Evolutionary conservation across 2,113 vertebrate genomes (phyloP), one percentile per base, ranked within the genome.

Genomic region (Lagopus leucura): DNA sequence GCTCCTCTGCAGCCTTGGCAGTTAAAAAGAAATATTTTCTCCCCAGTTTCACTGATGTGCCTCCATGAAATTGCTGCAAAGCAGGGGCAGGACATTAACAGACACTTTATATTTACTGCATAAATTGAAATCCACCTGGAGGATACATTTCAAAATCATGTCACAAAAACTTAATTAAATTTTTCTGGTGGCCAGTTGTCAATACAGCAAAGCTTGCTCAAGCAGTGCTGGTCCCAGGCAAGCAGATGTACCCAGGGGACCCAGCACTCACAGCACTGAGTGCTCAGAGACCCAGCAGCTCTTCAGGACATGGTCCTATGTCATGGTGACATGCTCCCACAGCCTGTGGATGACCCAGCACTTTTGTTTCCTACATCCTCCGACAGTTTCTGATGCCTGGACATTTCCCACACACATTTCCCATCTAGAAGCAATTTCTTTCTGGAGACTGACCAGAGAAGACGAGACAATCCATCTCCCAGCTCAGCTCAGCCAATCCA

Each of bases 1-100:
- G 0, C 32, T 1, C 0, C 15, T 82, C 42, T 3, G 0, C 58
- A 64, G 64, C 55, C 61, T 58, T 28, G 8, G 0, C 4, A 86
- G 42, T 20, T 61, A 69, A 40, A 43, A n/a, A 32, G 38, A 52
- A 47, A 5, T 3, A 42, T 66, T 47, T 48, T 65, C 25, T 25
- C 45, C 27, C 13, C 40, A 20, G 6, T 38, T 88, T 55, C 6
- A 6, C 28, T 27, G 54, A 32, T 58, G 32, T 16, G 38, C 65
- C 80, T 61, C 57, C 75, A 61, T 13, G 30, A 69, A 76, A 36
- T 4, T 3, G 6, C 58, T 45, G 24, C 63, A 75, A 55, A 78
- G 45, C 65, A 71, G 63, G 64, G 54, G 36, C 28, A 90, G 48
- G 48, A 79, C 73, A 86, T 61, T 8, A 58, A 65, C 28, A 76